These are phyloP conservation scores for Acheta domesticus DNA, from an alignment of 2,888 invertebrate species.

Conservation along the genomic window DNA sequence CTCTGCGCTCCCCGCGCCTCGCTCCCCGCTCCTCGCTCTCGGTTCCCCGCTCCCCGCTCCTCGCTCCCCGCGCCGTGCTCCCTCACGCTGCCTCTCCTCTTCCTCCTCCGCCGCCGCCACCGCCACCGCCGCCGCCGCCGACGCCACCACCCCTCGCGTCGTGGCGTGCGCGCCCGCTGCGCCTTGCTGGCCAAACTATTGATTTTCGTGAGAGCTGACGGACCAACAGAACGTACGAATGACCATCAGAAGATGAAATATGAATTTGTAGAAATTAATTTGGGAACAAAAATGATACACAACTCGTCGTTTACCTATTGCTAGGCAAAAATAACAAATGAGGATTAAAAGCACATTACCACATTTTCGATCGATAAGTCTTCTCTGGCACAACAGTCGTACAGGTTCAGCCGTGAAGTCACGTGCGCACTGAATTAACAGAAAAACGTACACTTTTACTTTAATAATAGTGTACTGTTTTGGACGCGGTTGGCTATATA, in stretches of 20 bases:
- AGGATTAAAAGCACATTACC: no score
- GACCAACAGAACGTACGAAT: neutral
- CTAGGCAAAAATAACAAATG: no score
- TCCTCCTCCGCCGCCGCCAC: neutral
- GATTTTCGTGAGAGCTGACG: constrained; percentile 2
- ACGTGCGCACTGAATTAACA: no score
- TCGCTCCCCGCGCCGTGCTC: neutral
- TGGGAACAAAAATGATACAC: neutral
- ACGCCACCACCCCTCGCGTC: neutral
- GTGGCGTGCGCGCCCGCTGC: neutral
- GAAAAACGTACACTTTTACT: no score
- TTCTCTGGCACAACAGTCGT: no score
- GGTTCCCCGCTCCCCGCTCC: neutral
- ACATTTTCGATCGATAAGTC: no score
- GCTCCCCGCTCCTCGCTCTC: neutral
- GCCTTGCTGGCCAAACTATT: constrained; percentile 11
- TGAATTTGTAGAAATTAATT: neutral
- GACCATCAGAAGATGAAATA: neutral
- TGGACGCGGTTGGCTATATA: no score
- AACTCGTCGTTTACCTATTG: neutral
- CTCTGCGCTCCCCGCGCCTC: neutral
- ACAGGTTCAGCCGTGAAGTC: no score
- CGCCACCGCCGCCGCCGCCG: neutral
- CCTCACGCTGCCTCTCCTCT: neutral
- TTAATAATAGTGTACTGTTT: no score